Evolutionary conservation across 1,140 invertebrate genomes (phyloP).

Genomic region (Mesaphorura yosii): DNA sequence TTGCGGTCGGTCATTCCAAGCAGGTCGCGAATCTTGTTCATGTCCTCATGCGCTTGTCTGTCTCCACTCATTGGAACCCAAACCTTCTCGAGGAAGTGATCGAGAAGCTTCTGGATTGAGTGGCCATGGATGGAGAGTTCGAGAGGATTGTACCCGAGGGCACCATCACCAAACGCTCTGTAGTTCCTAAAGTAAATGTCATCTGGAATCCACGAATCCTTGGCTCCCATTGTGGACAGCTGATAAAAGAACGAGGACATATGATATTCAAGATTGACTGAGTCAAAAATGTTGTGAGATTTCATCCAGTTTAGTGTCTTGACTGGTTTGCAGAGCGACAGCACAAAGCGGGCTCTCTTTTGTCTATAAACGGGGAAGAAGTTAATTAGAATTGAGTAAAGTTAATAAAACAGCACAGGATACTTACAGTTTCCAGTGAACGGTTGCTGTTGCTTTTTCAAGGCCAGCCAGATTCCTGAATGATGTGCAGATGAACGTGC

Average conservation of each 20-base stretch:
- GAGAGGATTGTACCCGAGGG: slow-evolving; percentile 18
- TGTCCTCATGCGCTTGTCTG: slow-evolving; percentile 11
- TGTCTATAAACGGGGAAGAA: not conserved
- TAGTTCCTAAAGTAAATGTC: slow-evolving; percentile 25
- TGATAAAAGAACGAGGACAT: slow-evolving; percentile 22
- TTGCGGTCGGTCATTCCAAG: slow-evolving; percentile 22
- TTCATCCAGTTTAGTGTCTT: slow-evolving; percentile 7
- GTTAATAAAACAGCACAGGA: not conserved
- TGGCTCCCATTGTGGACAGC: slow-evolving; percentile 12
- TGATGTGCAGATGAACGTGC: slow-evolving; percentile 28
- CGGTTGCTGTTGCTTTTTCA: slow-evolving; percentile 1
- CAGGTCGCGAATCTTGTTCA: slow-evolving; percentile 10
- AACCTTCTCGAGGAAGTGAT: not conserved
- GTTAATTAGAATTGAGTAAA: not conserved
- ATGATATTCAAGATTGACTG: slow-evolving; percentile 8
- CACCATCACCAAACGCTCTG: slow-evolving; percentile 22
- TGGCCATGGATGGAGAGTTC: slow-evolving; percentile 17
- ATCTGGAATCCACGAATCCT: slow-evolving; percentile 24
- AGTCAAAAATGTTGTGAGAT: slow-evolving; percentile 27
- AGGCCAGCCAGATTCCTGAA: slow-evolving; percentile 20
- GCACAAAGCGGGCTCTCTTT: slow-evolving; percentile 21
- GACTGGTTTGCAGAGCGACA: slow-evolving; percentile 27
- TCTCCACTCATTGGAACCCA: not conserved
- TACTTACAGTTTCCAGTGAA: slow-evolving; percentile 12
- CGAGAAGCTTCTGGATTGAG: slow-evolving; percentile 9